Conservation (phyloP, 2,797 vertebrate species). For the Cheirogaleus major region DNA sequence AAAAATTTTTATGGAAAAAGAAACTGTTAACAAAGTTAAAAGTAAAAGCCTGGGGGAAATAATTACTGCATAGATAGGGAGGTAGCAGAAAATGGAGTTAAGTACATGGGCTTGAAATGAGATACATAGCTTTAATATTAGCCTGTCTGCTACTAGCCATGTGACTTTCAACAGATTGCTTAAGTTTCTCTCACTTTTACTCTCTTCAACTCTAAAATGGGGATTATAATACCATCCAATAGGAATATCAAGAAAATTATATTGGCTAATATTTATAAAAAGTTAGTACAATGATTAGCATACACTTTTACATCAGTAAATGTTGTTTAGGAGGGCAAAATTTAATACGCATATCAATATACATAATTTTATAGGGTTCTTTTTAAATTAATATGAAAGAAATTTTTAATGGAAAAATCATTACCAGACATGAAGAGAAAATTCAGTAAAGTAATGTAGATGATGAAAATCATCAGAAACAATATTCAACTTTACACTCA, state of each 20-base stretch:
- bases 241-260: neutral
- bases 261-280: neutral
- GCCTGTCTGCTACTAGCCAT: neutral
- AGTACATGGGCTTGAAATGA: conserved; percentile 15
- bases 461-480: neutral
- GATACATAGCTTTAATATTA: neutral
- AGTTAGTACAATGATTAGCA: neutral
- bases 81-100: conserved; percentile 18
- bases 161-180: neutral
- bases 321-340: neutral
- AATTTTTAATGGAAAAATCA: neutral
- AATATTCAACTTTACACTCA: neutral
- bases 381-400: neutral
- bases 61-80: conserved; percentile 39
- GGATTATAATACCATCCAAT: neutral
- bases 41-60: conserved; percentile 47
- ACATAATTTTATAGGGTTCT: neutral
- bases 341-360: neutral
- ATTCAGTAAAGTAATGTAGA: neutral
- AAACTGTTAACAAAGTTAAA: conserved; percentile 53
- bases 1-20: conserved; percentile 51
- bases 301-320: neutral
- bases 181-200: neutral
- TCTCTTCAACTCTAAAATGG: neutral
- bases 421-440: neutral